Evolutionary conservation across 1,140 invertebrate species (phyloP).

Genomic region (Sminthurides bifidus): DNA sequence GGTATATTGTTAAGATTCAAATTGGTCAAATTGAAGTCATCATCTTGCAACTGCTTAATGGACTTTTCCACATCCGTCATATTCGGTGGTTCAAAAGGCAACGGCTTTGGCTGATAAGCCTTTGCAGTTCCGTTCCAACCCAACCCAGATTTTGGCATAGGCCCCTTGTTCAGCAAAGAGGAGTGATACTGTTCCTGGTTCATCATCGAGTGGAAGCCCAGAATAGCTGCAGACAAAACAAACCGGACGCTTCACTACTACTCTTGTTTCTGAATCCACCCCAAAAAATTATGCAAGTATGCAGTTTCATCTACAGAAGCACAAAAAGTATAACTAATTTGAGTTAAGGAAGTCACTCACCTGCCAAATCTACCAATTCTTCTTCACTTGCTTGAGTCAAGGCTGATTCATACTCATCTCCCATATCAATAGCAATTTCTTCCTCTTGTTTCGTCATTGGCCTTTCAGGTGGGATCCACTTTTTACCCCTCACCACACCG

Average conservation of each 20-base stretch:
- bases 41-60: slow-evolving; percentile 71
- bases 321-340: background rate
- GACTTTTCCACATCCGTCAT: slow-evolving; percentile 83
- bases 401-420: slow-evolving; percentile 93
- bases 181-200: slow-evolving; percentile 99
- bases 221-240: slow-evolving; percentile 60
- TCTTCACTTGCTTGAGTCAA: slow-evolving; percentile 81
- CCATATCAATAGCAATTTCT: slow-evolving; percentile 81
- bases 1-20: slow-evolving; percentile 97
- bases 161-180: slow-evolving; percentile 79
- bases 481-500: slow-evolving; percentile 79
- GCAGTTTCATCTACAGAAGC: background rate
- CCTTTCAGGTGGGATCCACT: slow-evolving; percentile 75
- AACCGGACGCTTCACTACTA: background rate
- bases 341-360: too few relatives aligned
- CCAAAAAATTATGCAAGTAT: background rate
- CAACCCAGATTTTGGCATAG: slow-evolving; percentile 62
- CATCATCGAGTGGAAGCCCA: slow-evolving; percentile 99
- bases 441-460: slow-evolving; percentile 70
- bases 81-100: slow-evolving; percentile 85
- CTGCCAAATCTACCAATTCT: slow-evolving; percentile 97
- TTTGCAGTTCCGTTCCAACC: slow-evolving; percentile 93
- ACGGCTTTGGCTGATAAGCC: slow-evolving; percentile 79
- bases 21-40: slow-evolving; percentile 74
- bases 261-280: too few relatives aligned